phyloP scores from a whole-genome alignment of 2,888 invertebrate species.

The Caenorhabditis sp. region DNA sequence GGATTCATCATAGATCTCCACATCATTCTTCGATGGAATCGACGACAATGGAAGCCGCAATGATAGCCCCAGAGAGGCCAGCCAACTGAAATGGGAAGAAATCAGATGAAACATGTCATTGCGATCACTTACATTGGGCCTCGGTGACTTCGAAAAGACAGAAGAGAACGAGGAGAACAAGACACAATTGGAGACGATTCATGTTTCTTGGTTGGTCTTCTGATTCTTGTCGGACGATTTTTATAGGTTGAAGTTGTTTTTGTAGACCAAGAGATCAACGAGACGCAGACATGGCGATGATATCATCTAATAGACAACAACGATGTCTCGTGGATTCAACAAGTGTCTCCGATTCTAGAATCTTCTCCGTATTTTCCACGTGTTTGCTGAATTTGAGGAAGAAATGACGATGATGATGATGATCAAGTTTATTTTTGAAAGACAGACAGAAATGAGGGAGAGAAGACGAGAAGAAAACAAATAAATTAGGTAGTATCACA shows the following conservation, averaged over 20 bases:
- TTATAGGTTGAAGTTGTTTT: constrained; percentile 56
- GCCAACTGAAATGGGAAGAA: constrained; percentile 24
- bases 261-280: not conserved
- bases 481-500: constrained; percentile 28
- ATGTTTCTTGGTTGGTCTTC: constrained; percentile 5
- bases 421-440: constrained; percentile 14
- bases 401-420: not conserved
- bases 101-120: not conserved
- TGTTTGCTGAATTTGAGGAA: not conserved
- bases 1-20: constrained; percentile 37
- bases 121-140: constrained; percentile 38
- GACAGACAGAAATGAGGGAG: not conserved
- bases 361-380: not conserved
- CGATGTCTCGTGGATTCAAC: constrained; percentile 9
- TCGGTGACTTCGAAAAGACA: constrained; percentile 39
- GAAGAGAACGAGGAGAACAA: constrained; percentile 35
- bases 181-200: constrained; percentile 24
- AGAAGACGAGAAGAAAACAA: constrained; percentile 18
- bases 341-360: not conserved
- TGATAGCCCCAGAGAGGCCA: constrained; percentile 22
- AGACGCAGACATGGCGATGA: constrained; percentile 42
- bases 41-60: constrained; percentile 44
- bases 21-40: constrained; percentile 45
- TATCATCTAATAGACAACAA: constrained; percentile 22
- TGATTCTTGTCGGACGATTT: constrained; percentile 9